phyloP scores from a whole-genome alignment of 2,797 vertebrate species.

The Sebastes matsubarae region DNA sequence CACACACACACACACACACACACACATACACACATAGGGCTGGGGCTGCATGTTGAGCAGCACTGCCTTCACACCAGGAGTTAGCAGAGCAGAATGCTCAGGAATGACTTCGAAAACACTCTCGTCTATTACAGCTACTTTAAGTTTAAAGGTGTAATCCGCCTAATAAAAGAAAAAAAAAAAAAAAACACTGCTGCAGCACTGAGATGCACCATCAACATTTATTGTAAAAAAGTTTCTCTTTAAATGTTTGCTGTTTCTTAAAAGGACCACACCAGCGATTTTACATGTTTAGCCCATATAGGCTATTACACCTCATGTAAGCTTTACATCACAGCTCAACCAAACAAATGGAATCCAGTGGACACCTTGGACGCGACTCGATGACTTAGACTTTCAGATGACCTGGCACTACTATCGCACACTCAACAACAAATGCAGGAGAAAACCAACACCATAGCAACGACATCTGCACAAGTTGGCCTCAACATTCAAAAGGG shows the following conservation, averaged over 20 bases:
- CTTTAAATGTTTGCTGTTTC: not conserved
- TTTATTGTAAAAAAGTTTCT: not conserved
- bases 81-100: conserved; percentile 24
- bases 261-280: not conserved
- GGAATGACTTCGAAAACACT: conserved; percentile 16
- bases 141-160: not conserved
- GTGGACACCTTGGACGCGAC: too few species aligned
- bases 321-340: too few species aligned
- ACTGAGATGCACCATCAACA: not conserved
- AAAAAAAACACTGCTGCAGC: not conserved
- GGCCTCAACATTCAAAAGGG: too few species aligned
- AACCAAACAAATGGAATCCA: too few species aligned
- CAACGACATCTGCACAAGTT: too few species aligned
- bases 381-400: too few species aligned
- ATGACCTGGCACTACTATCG: too few species aligned
- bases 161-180: not conserved
- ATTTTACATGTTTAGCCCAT: too few species aligned
- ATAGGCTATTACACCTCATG: too few species aligned
- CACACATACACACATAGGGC: conserved; percentile 1
- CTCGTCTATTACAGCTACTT: not conserved
- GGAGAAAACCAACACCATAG: too few species aligned
- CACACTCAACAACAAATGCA: too few species aligned
- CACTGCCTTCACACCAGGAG: conserved; percentile 24
- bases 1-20: conserved; percentile 12
- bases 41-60: conserved; percentile 61